These are phyloP conservation scores for Platyscapa corneri DNA, from an alignment of 1,140 invertebrate species.

Conservation along the genomic window DNA sequence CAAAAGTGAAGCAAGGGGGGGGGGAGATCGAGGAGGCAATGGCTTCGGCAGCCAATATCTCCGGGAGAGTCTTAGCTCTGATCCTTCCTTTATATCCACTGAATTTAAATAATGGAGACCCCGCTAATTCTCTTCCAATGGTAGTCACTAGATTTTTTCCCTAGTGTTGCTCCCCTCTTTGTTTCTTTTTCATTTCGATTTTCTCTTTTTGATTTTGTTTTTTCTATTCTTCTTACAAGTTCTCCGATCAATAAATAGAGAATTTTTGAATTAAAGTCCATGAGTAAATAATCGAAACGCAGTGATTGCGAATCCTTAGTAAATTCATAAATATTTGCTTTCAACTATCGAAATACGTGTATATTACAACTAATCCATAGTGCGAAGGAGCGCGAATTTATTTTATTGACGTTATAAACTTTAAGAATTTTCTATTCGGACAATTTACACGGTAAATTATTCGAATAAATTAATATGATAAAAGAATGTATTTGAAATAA, in stretches of 20 bases:
- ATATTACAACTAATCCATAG: too few species aligned
- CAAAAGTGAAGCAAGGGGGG: constrained; percentile 1
- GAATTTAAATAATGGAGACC: constrained; percentile 69
- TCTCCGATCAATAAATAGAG: not conserved
- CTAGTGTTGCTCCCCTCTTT: not conserved
- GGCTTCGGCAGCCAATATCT: constrained; percentile 68
- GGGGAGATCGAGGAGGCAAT: constrained; percentile 42
- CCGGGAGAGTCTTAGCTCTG: constrained; percentile 65
- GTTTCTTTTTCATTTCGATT: not conserved
- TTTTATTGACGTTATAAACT: too few species aligned
- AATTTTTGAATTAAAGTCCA: too few species aligned
- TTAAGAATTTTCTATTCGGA: too few species aligned
- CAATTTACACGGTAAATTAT: too few species aligned
- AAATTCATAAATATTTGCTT: too few species aligned
- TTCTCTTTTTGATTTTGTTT: not conserved
- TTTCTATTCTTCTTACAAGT: not conserved
- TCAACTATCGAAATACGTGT: too few species aligned
- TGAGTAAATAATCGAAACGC: too few species aligned
- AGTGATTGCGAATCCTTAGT: too few species aligned
- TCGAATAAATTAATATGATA: too few species aligned
- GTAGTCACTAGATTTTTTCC: constrained; percentile 1
- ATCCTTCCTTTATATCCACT: constrained; percentile 67
- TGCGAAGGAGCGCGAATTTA: too few species aligned
- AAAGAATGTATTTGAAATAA: too few species aligned
- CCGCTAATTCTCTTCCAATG: constrained; percentile 60